A percentile compares a stretch with the other conserved stretches of the same genome.
Evolutionary conservation across 2,888 invertebrate genomes (phyloP).

Genomic region (Ceramica pisi): DNA sequence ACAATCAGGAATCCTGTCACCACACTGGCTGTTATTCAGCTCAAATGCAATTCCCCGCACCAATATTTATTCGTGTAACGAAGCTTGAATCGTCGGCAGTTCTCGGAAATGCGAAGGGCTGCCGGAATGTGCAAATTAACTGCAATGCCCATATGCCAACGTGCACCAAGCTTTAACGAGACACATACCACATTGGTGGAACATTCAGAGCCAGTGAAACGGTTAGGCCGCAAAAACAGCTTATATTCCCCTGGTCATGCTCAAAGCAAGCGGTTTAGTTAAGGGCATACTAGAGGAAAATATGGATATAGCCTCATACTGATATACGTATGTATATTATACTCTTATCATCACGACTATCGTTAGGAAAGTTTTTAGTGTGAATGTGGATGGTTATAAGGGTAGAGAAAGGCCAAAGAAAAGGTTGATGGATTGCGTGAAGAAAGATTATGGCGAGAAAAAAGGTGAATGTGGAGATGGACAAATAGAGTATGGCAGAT

Average conservation of each 20-base stretch:
- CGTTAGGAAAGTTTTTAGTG: no score
- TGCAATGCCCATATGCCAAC: constrained; percentile 27
- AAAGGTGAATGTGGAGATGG: not conserved
- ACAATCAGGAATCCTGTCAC: constrained; percentile 4
- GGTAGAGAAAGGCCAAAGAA: no score
- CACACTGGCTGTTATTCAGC: not conserved
- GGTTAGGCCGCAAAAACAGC: not conserved
- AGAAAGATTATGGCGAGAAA: not conserved
- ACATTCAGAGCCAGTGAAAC: constrained; percentile 3
- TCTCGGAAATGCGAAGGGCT: constrained; percentile 49
- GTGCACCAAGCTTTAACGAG: constrained; percentile 28
- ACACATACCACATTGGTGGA: constrained; percentile 20
- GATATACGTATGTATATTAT: no score
- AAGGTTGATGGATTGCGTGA: not conserved
- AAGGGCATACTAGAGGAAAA: not conserved
- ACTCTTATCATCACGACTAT: no score
- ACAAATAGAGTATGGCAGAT: not conserved
- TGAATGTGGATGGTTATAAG: not conserved
- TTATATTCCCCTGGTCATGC: no score
- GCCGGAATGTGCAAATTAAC: constrained; percentile 50
- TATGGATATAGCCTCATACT: not conserved
- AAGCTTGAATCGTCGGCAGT: constrained; percentile 37
- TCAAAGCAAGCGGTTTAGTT: not conserved
- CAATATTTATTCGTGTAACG: constrained; percentile 38
- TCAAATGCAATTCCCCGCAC: constrained; percentile 24